Percentiles rank a stretch among this genome's conserved stretches.
phyloP scores from a whole-genome alignment of 1,140 invertebrate genomes.

The Diabrotica virgifera region DNA sequence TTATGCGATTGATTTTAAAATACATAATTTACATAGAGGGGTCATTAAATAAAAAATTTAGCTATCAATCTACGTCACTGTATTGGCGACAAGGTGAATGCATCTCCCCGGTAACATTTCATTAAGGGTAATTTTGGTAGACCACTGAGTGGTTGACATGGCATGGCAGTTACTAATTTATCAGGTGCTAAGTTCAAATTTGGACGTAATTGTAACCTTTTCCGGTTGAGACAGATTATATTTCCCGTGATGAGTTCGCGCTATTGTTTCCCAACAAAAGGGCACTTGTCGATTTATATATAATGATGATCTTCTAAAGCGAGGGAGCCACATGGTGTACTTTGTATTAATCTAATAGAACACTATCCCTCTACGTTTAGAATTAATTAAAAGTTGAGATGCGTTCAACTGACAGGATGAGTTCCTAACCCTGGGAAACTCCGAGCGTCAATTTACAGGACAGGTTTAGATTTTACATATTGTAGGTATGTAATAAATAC shows the following conservation, averaged over 20 bases:
- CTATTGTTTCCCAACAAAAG: slow-evolving; percentile 39
- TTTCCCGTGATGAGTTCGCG: slow-evolving; percentile 34
- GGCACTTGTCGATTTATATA: slow-evolving; percentile 39
- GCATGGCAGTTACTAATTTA: slow-evolving; percentile 34
- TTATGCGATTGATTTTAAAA: too few relatives aligned
- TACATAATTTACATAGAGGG: too few relatives aligned
- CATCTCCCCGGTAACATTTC: neutral
- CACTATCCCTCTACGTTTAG: slow-evolving; percentile 37
- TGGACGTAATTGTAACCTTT: slow-evolving; percentile 33
- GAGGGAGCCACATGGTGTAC: slow-evolving; percentile 37
- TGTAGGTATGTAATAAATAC: too few relatives aligned
- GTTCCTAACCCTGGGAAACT: slow-evolving; percentile 11
- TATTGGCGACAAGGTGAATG: neutral
- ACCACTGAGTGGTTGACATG: slow-evolving; percentile 24
- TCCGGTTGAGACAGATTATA: slow-evolving; percentile 32
- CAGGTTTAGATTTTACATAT: neutral
- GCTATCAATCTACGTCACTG: neutral
- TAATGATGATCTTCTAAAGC: slow-evolving; percentile 25
- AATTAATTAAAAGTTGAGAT: slow-evolving; percentile 40
- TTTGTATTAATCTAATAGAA: slow-evolving; percentile 39
- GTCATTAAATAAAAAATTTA: too few relatives aligned
- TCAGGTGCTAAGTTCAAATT: slow-evolving; percentile 38
- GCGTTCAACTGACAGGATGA: slow-evolving; percentile 15
- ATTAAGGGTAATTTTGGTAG: slow-evolving; percentile 25
- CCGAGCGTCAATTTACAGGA: neutral